Base-by-base conservation (phyloP, 2,113 vertebrate genomes). In the Gasterosteus nipponicus region DNA sequence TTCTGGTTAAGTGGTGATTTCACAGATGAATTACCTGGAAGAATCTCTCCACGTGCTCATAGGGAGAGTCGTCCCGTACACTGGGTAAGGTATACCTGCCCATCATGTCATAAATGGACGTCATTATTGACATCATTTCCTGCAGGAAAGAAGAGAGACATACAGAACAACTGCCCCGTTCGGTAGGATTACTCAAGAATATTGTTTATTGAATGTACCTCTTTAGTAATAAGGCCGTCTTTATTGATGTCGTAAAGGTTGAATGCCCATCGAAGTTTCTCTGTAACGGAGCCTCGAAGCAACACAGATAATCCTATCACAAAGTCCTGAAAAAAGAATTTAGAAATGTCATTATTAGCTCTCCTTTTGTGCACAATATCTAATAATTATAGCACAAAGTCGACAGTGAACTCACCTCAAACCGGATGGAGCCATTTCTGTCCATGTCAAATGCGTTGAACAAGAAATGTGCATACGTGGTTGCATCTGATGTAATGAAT, bases 71-170 rank as follows among this genome's bases (percentile, higher is more conserved):
- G 1, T 96, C 94, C 74, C 94, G 83, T 33, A 95, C 87, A 7
- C 94, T 71, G 2, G 97, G 96, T 71, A 94, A 94, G 0, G 97
- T 97, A 78, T 96, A 96, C 73, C 92, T 94, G 26, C 97, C 98
- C 98, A 99, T 98, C 97, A 99, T 98, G 87, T 97, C 96, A 0
- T 99, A 99, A 90, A 98, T 99, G 78, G 97, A 97, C 3, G 95
- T 97, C 95, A 98, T 95, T 86, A 98, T 97, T 76, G 96, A 94
- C 94, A 98, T 89, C 98, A 99, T 99, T 82, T 98, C 98, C 97
- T 98, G 84, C 58, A 49, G 60, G 51, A 70, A 65, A 78, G 33
- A 26, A 76, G n/a, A 69, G 10, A 64, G 22, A 44, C 3, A 47
- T 1, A 59, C 6, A 33, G 33, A 3, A 49, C 3, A 61, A 26